These are phyloP conservation scores for Capromys pilorides DNA, from an alignment of 2,797 vertebrate genomes.

Conservation along the genomic window DNA sequence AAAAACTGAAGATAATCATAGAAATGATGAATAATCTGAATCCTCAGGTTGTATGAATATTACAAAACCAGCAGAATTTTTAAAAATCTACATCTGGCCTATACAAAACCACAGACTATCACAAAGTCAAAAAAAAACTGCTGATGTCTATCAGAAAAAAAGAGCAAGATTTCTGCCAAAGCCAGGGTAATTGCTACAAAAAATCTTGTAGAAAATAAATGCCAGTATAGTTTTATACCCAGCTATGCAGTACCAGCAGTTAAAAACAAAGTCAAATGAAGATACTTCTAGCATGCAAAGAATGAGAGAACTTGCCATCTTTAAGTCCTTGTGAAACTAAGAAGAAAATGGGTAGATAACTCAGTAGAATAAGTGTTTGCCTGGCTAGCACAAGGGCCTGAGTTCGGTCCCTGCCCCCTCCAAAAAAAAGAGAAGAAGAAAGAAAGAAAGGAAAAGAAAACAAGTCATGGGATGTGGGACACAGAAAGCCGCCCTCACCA, in stretches of 20 bases:
- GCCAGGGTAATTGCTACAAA: not conserved
- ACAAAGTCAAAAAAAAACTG: not conserved
- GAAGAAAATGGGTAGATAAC: too few relatives aligned
- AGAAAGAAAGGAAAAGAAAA: not conserved
- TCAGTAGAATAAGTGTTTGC: too few relatives aligned
- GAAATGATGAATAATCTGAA: not conserved
- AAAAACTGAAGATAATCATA: not conserved
- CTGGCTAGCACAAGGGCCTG: too few relatives aligned
- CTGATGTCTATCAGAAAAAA: not conserved
- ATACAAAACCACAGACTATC: not conserved
- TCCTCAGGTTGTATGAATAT: not conserved
- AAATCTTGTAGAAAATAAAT: not conserved
- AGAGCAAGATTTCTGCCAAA: not conserved
- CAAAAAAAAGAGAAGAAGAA: too few relatives aligned
- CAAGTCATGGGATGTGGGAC: accelerated
- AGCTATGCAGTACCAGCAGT: not conserved
- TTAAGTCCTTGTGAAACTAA: not conserved
- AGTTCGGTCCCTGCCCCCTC: too few relatives aligned
- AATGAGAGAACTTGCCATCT: not conserved
- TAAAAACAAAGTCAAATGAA: not conserved
- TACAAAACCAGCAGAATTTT: not conserved
- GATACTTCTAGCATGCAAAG: not conserved
- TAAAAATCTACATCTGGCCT: not conserved
- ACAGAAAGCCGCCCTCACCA: not conserved
- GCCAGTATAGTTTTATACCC: not conserved